Evolutionary conservation across 2,797 vertebrate species (phyloP), one percentile per base, ranked within the genome.

Genomic region (Enteromius unitaeniatus): DNA sequence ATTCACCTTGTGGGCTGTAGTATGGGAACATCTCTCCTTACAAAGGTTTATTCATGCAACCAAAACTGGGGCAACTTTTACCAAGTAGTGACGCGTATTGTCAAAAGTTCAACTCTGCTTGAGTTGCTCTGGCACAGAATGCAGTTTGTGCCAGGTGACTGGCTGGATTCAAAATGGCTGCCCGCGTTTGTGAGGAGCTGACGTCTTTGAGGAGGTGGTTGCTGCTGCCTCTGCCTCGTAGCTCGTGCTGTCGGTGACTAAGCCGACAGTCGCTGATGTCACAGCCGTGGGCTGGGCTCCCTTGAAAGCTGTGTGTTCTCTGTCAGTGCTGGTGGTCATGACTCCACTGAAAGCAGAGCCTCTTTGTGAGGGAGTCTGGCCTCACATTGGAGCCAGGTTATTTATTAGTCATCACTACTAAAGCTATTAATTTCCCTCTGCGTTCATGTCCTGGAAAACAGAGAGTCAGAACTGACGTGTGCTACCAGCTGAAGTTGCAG

Each of bases 251-350:
- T 81, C 51, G 69, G 88, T 91, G 89, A 91, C 89, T 91, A 89
- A 90, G 88, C 81, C 76, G 58, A 79, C 89, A 78, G 87, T 82
- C 84, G 85, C 85, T 91, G 89, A 91, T 88, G 90, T 91, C 90
- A 90, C 88, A 87, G 87, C 86, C 83, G 89, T 88, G 89, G 90
- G 88, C 73, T 76, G 89, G 87, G 88, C 88, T 84, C 81, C 81
- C 74, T 74, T 86, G 75, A 86, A 88, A 87, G 87, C 84, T 83
- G 86, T 82, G 70, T 86, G 83, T 88, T 87, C 49, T 87, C 78
- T 84, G 55, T 76, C 82, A 67, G 67, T 84, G 85, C 58, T 83
- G 82, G 77, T 86, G 80, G 85, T 88, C 82, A 86, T 90, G 87
- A 89, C 89, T 89, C 86, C 85, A 89, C 79, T 82, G 85, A 87